Conservation (phyloP, 2,113 vertebrate genomes). For the Rallus limicola region DNA sequence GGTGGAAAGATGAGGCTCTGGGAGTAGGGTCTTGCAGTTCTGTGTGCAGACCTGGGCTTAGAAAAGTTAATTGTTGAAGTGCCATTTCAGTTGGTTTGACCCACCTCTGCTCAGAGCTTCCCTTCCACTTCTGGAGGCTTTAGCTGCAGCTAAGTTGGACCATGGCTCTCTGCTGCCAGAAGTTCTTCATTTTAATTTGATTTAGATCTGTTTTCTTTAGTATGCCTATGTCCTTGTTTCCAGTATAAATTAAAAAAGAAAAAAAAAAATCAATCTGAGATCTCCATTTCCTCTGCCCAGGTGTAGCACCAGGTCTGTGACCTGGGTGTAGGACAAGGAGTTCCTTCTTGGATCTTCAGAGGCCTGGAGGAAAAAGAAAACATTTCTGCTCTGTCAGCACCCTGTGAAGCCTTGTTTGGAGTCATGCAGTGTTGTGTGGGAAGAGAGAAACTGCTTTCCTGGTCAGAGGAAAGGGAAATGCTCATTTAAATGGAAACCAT, state of each 20-base stretch:
- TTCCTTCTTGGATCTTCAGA: background rate
- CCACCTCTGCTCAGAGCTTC: background rate
- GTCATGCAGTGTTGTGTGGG: fast-evolving
- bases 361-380: background rate
- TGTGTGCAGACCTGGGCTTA: background rate
- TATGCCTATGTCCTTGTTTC: background rate
- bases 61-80: background rate
- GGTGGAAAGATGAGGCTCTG: fast-evolving
- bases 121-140: background rate
- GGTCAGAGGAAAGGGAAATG: background rate
- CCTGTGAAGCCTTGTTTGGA: background rate
- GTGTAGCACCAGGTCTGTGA: background rate
- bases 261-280: background rate
- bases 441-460: background rate
- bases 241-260: background rate
- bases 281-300: background rate
- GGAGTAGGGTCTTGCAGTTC: background rate
- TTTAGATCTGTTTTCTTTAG: background rate
- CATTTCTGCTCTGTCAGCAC: background rate
- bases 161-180: background rate
- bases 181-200: background rate
- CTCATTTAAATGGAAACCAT: background rate
- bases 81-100: fast-evolving
- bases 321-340: background rate
- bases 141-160: background rate